Conservation (phyloP, 1,140 invertebrate genomes). For the Neodiprion pinetum region DNA sequence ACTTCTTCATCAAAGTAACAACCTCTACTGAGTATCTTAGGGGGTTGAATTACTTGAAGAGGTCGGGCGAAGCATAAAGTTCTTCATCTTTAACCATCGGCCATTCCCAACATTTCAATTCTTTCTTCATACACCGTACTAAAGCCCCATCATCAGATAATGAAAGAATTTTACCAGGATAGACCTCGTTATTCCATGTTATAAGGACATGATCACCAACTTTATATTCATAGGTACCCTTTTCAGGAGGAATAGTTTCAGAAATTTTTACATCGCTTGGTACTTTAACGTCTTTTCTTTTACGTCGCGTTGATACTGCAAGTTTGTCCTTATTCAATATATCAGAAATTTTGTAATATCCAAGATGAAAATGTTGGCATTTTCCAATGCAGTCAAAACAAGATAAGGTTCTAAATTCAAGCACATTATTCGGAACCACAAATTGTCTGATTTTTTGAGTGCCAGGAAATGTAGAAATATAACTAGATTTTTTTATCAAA, state of each 20-base stretch:
- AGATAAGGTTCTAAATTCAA: slow-evolving; percentile 17
- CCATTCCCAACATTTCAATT: slow-evolving; percentile 21
- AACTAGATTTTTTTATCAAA: slow-evolving; percentile 16
- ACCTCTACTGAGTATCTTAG: background rate
- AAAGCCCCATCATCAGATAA: slow-evolving; percentile 19
- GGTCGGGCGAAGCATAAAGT: slow-evolving; percentile 18
- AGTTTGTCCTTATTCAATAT: too few relatives aligned
- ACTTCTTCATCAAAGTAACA: slow-evolving; percentile 14
- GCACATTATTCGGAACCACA: background rate
- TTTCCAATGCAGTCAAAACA: slow-evolving; percentile 14
- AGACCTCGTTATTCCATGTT: slow-evolving; percentile 22
- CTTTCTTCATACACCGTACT: slow-evolving; percentile 21
- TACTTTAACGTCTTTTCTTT: background rate
- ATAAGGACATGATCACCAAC: slow-evolving; percentile 21
- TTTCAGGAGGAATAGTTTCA: background rate
- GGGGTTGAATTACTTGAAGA: slow-evolving; percentile 15
- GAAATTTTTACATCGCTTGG: background rate
- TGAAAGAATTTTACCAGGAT: slow-evolving; percentile 23
- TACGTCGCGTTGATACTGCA: too few relatives aligned
- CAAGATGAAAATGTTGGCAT: slow-evolving; percentile 12
- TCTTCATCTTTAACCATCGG: slow-evolving; percentile 22
- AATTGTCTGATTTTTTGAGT: slow-evolving; percentile 21
- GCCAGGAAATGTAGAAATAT: slow-evolving; percentile 30
- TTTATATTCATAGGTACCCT: slow-evolving; percentile 10
- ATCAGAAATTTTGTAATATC: background rate